Conservation (phyloP, 2,797 vertebrate species). For the Geotrypetes seraphini region DNA sequence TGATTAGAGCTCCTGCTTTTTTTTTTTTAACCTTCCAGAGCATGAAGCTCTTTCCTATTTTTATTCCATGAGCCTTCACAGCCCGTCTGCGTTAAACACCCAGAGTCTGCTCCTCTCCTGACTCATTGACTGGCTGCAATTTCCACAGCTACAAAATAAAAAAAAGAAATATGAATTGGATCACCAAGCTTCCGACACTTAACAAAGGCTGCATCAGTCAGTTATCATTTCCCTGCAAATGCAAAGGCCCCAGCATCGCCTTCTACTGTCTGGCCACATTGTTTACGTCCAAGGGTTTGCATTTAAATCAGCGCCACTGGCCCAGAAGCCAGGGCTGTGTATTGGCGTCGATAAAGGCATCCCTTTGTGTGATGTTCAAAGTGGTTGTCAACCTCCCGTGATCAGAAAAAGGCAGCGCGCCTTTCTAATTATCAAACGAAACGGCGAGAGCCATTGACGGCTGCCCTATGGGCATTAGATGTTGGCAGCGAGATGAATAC, state of each 20-base stretch:
- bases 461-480: constrained; percentile 10
- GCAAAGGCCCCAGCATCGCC: background rate
- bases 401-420: constrained; percentile 32
- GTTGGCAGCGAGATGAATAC: constrained; percentile 6
- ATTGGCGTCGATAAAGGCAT: background rate
- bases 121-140: too few relatives aligned
- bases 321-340: constrained; percentile 9
- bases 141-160: too few relatives aligned
- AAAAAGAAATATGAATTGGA: background rate
- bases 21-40: too few relatives aligned
- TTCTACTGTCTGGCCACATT: constrained; percentile 4
- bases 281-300: background rate
- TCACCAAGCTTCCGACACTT: rapidly evolving
- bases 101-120: too few relatives aligned
- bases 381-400: constrained; percentile 12
- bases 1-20: too few relatives aligned
- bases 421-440: constrained; percentile 31
- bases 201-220: background rate
- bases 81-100: too few relatives aligned
- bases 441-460: constrained; percentile 8
- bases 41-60: too few relatives aligned
- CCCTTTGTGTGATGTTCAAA: constrained; percentile 27
- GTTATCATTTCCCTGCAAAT: background rate
- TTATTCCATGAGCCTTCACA: too few relatives aligned
- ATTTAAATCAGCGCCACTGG: constrained; percentile 8